phyloP scores from a whole-genome alignment of 2,113 vertebrate genomes.

The Dendrocopos noguchii region DNA sequence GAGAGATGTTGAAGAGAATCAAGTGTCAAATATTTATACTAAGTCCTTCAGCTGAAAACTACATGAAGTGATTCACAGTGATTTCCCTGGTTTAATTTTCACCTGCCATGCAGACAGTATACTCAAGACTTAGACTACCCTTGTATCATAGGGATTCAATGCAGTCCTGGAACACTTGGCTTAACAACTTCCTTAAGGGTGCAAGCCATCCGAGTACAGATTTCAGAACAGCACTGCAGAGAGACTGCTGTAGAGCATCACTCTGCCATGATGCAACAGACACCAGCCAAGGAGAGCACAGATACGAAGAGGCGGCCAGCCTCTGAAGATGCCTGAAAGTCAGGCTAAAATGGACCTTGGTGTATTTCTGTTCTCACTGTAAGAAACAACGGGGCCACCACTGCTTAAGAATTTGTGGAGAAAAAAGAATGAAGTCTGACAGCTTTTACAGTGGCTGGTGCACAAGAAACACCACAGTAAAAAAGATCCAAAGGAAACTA shows the following conservation, averaged over 20 bases:
- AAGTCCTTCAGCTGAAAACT: not conserved
- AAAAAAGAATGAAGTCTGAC: not conserved
- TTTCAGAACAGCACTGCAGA: not conserved
- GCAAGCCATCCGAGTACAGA: not conserved
- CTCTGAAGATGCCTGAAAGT: not conserved
- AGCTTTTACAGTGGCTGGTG: not conserved
- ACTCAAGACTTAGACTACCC: not conserved
- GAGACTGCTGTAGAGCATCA: not conserved
- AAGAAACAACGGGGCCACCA: not conserved
- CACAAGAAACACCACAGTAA: not conserved
- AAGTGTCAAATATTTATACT: not conserved
- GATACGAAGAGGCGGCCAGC: accelerated
- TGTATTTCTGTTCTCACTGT: not conserved
- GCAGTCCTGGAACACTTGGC: not conserved
- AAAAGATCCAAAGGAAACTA: not conserved
- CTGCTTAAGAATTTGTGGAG: not conserved
- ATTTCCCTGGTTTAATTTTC: not conserved
- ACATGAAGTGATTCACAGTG: not conserved
- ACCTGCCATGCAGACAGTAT: not conserved
- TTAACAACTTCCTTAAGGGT: not conserved
- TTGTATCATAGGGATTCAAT: not conserved
- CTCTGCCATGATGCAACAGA: not conserved
- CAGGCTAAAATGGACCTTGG: not conserved
- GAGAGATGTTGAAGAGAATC: not conserved
- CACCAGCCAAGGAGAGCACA: not conserved